phyloP scores from a whole-genome alignment of 2,797 vertebrate genomes.

The Arnoldichthys spilopterus region DNA sequence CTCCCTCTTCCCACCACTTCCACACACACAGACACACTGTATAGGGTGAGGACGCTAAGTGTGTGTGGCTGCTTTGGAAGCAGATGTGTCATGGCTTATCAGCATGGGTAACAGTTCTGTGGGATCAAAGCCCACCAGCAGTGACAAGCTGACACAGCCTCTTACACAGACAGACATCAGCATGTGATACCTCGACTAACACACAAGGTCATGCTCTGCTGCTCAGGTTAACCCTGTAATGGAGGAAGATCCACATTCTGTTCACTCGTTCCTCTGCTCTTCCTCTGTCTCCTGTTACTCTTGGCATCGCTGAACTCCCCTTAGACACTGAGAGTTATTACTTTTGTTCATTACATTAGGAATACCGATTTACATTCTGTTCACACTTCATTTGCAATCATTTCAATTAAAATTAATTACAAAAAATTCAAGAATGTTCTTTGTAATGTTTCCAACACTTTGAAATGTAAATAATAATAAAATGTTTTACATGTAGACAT shows the following conservation, averaged over 20 bases:
- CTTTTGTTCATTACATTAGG: background rate
- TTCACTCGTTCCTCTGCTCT: slow-evolving; percentile 6
- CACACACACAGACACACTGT: slow-evolving; percentile 11
- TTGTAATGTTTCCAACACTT: too few species aligned
- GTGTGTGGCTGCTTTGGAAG: slow-evolving; percentile 19
- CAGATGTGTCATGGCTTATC: slow-evolving; percentile 29
- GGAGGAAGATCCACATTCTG: slow-evolving; percentile 2
- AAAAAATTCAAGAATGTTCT: too few species aligned
- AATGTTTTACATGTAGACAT: too few species aligned
- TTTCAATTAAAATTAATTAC: too few species aligned
- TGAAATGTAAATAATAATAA: too few species aligned
- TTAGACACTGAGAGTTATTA: background rate
- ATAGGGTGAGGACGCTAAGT: slow-evolving; percentile 14
- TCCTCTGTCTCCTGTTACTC: slow-evolving; percentile 19
- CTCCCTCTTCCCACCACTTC: background rate
- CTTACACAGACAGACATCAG: slow-evolving; percentile 18
- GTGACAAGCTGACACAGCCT: slow-evolving; percentile 30
- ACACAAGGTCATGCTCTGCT: background rate
- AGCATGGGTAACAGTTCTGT: background rate
- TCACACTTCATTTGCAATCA: too few species aligned
- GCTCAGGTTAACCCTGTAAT: slow-evolving; percentile 13
- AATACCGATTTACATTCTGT: background rate
- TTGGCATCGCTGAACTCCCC: background rate
- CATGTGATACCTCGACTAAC: background rate
- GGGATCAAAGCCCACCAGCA: slow-evolving; percentile 30